Evolutionary conservation across 2,113 vertebrate species (phyloP), one percentile per base, ranked within the genome.

Genomic region (Narcine bancroftii): DNA sequence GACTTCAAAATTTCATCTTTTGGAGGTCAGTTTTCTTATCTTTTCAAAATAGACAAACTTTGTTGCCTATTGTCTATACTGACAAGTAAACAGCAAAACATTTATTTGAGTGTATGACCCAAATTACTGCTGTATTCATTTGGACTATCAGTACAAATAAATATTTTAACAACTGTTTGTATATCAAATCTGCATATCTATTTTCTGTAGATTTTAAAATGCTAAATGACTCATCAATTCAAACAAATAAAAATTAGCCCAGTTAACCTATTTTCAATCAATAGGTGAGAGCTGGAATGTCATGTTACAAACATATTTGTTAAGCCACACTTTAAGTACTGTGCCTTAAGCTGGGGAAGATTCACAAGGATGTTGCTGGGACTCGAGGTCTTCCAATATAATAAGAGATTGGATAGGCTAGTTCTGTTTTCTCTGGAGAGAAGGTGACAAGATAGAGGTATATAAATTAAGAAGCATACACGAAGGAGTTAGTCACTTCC

Each of bases 41-140:
- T 63, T 36, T 89, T 89, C 36, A 66, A 83, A 89, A 65, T 65
- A 65, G 85, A 89, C 60, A 89, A 2, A 39, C 17, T 89, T 89
- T 45, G 39, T 39, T 89, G n/a, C n/a, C n/a, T n/a, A n/a, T n/a
- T n/a, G n/a, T n/a, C n/a, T n/a, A n/a, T n/a, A n/a, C n/a, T n/a
- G n/a, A n/a, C 21, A 89, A 89, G 50, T 53, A 56, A 42, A 89
- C 85, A 89, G 36, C 63, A 66, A 11, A 21, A 89, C 42, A 21
- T 3, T 3, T 10, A 7, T 66, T 89, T 45, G 24, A 26, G 19
- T 26, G 39, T 65, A 89, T 89, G 21, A 65, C 85, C 36, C 21
- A 89, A n/a, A 65, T 42, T 66, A 65, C 85, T 89, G 53, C 24
- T 66, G 60, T 89, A 26, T 26, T 3, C 33, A 39, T 65, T 66